Base-by-base conservation (phyloP, 2,888 invertebrate species). In the Cyclophora punctaria region DNA sequence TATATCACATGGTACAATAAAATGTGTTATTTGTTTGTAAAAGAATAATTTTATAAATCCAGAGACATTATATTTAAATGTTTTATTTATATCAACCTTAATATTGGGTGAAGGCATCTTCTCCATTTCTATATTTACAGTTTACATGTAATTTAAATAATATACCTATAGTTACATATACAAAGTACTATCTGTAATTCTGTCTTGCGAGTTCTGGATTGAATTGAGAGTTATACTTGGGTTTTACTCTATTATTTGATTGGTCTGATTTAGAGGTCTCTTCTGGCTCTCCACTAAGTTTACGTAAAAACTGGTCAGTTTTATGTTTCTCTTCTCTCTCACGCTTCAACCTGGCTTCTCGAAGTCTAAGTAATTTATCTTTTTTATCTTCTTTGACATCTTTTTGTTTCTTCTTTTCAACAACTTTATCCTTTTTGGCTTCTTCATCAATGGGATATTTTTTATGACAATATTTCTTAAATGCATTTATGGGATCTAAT, bases 201-300 rank as follows among this genome's bases (percentile, higher is more conserved):
- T 96, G 96, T 67, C 94, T 92, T 7, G 96, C 96, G 48, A 96
- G 75, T 78, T 95, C 92, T 20, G 99, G 99, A 89, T 98, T 98
- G 78, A 97, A 99, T 78, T 98, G 98, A 3, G 97, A 97, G 84
- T 98, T 98, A 74, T 99, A 99, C 81, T 95, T 95, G 68, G 95
- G 94, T 60, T 91, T 90, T 35, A 93, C 78, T 57, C 63, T 66
- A 46, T 75, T 76, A 45, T 75, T 66, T 43, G 69, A 59, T 48
- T 59, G 49, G 45, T 61, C 53, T 52, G 60, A 52, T 44, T 57
- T 48, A 46, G 45, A 47, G 7, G 52, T 41, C 34, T 66, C 58
- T 49, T 57, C 50, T 41, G 67, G 54, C n/a, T 70, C 47, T 47
- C 61, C 78, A 60, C 91, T 87, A 2, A 94, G 73, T 71, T 92